Evolutionary conservation across 2,888 invertebrate species (phyloP).

Genomic region (Melanchra persicariae): DNA sequence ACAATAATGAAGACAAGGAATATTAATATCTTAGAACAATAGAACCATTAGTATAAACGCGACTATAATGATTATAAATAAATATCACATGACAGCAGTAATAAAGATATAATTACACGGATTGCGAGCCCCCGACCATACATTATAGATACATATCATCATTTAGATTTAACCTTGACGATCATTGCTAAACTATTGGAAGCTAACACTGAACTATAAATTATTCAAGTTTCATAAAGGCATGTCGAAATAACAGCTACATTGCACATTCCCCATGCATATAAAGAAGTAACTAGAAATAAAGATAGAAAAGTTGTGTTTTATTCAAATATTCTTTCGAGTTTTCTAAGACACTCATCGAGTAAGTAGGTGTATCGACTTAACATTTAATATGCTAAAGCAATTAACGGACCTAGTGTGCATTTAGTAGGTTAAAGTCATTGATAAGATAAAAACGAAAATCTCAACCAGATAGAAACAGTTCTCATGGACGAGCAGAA

Average conservation of each 20-base stretch:
- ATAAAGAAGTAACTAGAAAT: conserved; percentile 32
- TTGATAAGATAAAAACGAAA: conserved; percentile 42
- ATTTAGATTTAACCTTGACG: conserved; percentile 33
- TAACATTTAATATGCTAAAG: conserved; percentile 8
- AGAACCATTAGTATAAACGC: conserved; percentile 41
- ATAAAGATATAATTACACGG: conserved; percentile 30
- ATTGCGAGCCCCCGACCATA: conserved; percentile 28
- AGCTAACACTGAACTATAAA: conserved; percentile 32
- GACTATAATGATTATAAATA: conserved; percentile 44
- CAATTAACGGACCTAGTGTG: conserved; percentile 17
- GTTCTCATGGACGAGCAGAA: conserved; percentile 23
- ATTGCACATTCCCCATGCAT: conserved; percentile 29
- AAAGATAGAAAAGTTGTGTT: not conserved
- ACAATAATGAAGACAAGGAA: conserved; percentile 24
- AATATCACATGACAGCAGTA: conserved; percentile 47
- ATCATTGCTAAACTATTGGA: conserved; percentile 43
- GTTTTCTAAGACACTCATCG: not conserved
- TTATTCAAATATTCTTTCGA: conserved; percentile 9
- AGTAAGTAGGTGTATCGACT: conserved; percentile 13
- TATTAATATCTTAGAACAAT: conserved; percentile 50
- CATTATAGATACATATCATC: conserved; percentile 26
- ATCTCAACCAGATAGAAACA: conserved; percentile 8
- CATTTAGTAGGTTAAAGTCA: conserved; percentile 26
- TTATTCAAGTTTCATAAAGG: conserved; percentile 46
- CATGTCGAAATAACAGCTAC: conserved; percentile 36